A percentile compares a stretch with the other conserved stretches of the same genome.
These are phyloP conservation scores for Melieria picta DNA, from an alignment of 2,888 invertebrate species.

Conservation along the genomic window DNA sequence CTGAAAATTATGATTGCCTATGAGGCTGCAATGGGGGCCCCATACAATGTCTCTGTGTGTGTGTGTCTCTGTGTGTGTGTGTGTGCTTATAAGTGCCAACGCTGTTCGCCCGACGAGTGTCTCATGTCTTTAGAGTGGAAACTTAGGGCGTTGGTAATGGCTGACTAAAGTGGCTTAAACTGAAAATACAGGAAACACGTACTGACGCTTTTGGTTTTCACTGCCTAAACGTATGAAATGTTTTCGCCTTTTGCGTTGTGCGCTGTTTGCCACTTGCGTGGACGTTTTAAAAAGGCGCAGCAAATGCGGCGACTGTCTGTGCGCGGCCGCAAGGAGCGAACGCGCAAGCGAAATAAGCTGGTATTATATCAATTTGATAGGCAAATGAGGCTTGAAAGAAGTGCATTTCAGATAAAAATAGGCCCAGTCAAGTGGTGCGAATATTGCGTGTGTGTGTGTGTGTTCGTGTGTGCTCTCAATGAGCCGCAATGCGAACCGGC, in stretches of 20 bases:
- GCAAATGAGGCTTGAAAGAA: constrained; percentile 56
- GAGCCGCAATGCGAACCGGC: not conserved
- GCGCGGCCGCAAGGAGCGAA: no score
- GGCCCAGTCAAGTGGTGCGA: constrained; percentile 26
- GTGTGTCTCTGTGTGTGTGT: no score
- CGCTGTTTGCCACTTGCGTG: not conserved
- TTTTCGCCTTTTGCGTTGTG: not conserved
- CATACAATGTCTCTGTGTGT: no score
- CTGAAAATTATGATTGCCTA: no score
- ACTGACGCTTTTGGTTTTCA: constrained; percentile 16
- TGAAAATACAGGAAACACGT: constrained; percentile 52
- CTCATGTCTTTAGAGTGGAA: no score
- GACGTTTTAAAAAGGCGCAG: not conserved
- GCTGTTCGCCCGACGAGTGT: no score
- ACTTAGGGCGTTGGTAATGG: constrained; percentile 5
- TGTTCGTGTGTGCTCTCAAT: not conserved
- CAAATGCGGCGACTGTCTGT: no score
- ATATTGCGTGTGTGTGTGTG: constrained; percentile 2
- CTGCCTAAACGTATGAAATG: not conserved
- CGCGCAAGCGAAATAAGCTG: constrained; percentile 41
- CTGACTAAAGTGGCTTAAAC: not conserved
- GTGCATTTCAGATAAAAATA: constrained; percentile 39
- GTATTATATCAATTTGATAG: constrained; percentile 56
- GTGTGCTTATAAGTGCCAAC: no score
- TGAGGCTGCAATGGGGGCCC: no score